A percentile compares a stretch with the other conserved stretches of the same genome.
These are phyloP conservation scores for Paradoxurus hermaphroditus DNA, from an alignment of 2,113 vertebrate species.

Conservation along the genomic window DNA sequence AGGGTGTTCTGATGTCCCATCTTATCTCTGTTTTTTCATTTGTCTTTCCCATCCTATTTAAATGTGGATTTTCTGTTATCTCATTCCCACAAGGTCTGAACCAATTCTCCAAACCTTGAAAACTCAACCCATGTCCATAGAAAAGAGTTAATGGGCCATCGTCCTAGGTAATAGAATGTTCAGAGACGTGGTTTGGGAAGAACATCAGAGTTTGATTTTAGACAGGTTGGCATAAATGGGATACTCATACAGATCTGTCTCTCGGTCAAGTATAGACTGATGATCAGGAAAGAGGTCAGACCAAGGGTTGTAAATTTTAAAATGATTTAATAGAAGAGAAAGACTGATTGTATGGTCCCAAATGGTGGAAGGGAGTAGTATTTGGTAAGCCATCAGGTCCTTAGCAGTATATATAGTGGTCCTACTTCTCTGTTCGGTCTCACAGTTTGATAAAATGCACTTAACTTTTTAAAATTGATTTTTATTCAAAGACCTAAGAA, in stretches of 20 bases:
- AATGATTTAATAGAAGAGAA: neutral
- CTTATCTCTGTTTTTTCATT: neutral
- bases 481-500: constrained; percentile 1
- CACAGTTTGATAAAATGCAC: neutral
- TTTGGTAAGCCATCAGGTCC: neutral
- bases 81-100: neutral
- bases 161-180: neutral
- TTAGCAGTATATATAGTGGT: neutral
- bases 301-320: neutral
- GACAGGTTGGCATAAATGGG: neutral
- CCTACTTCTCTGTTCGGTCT: neutral
- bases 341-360: neutral
- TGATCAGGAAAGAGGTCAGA: neutral
- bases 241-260: neutral
- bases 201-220: neutral
- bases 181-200: neutral
- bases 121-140: neutral
- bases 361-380: neutral
- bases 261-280: neutral
- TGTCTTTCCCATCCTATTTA: neutral
- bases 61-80: neutral
- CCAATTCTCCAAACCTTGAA: neutral
- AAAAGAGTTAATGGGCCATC: neutral
- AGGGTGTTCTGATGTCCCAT: neutral
- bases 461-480: neutral